Conservation (phyloP, 2,797 vertebrate genomes). For the Characodon lateralis region DNA sequence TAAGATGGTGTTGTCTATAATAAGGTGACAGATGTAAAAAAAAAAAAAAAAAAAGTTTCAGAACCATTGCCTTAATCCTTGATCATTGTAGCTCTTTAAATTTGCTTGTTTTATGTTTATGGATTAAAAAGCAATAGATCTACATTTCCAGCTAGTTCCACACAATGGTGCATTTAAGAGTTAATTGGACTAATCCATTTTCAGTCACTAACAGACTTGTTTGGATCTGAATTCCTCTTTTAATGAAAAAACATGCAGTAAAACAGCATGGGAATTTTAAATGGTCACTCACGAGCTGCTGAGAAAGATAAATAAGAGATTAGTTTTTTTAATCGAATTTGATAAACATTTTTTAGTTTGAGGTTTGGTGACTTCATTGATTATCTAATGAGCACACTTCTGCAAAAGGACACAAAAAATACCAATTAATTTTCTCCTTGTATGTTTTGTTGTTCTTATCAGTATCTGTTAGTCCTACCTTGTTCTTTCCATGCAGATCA, state of each 20-base stretch:
- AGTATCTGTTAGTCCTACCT: slow-evolving; percentile 30
- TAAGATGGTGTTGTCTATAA: too few species aligned
- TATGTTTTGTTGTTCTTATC: slow-evolving; percentile 24
- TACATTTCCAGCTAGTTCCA: not conserved
- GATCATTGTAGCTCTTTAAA: too few species aligned
- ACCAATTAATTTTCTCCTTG: not conserved
- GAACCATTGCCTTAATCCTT: too few species aligned
- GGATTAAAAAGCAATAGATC: not conserved
- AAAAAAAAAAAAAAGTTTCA: too few species aligned
- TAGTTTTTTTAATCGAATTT: not conserved
- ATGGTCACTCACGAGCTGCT: not conserved
- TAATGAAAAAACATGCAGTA: not conserved
- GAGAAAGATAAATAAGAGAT: not conserved
- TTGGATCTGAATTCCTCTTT: not conserved
- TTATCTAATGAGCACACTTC: not conserved
- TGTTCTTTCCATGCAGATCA: slow-evolving; percentile 39
- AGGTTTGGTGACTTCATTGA: not conserved
- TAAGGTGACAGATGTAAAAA: too few species aligned
- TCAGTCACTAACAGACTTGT: not conserved
- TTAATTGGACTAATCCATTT: not conserved
- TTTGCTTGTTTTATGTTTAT: too few species aligned
- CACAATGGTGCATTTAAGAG: not conserved
- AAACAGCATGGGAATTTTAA: not conserved
- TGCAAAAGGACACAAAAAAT: not conserved
- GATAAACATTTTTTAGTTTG: not conserved